Conservation (phyloP, 2,888 invertebrate species). For the Hydriomena furcata region DNA sequence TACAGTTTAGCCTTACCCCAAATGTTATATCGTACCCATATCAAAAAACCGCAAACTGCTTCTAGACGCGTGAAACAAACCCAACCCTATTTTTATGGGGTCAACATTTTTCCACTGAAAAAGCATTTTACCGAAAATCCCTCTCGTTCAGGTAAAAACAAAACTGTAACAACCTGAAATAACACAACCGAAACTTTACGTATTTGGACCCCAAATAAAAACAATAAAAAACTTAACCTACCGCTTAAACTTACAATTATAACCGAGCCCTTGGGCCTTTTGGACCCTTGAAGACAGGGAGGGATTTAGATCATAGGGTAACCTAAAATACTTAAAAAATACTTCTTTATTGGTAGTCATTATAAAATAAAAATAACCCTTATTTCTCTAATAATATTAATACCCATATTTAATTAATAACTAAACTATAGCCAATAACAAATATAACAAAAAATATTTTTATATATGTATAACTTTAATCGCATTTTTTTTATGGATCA, state of each 20-base stretch:
- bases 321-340: no score
- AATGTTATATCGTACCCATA: no score
- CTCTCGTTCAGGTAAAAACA: constrained; percentile 17
- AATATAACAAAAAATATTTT: no score
- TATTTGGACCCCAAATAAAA: constrained; percentile 33
- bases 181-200: constrained; percentile 18
- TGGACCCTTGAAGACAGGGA: constrained; percentile 22
- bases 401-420: no score
- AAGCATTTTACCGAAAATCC: background rate
- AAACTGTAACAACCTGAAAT: constrained; percentile 13
- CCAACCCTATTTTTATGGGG: background rate
- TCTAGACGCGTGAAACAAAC: background rate
- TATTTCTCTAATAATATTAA: no score
- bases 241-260: constrained; percentile 38
- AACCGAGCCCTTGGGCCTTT: constrained; percentile 28
- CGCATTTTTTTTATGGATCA: no score
- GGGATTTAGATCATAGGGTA: background rate
- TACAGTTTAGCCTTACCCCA: no score
- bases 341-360: no score
- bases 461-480: no score
- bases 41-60: no score
- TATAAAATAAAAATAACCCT: no score
- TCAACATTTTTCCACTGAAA: background rate
- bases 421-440: no score
- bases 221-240: constrained; percentile 38